phyloP scores from a whole-genome alignment of 2,797 vertebrate species.

The Saxicola maurus region DNA sequence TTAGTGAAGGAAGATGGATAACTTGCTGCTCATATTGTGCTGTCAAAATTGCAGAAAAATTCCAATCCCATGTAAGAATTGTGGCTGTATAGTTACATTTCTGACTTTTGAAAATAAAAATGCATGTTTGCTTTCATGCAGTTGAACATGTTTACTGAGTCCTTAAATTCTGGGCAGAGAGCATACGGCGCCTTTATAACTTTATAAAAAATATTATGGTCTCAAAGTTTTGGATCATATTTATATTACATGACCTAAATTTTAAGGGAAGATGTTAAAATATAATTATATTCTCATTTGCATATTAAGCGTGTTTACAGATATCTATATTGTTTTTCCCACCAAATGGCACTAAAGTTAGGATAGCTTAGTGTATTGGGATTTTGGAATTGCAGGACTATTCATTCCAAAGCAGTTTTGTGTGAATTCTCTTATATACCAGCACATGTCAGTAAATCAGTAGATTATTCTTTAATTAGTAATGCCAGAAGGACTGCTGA shows the following conservation, averaged over 20 bases:
- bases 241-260: not conserved
- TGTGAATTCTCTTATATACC: conserved; percentile 1
- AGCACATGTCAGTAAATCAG: conserved; percentile 6
- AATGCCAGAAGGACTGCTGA: conserved; percentile 1
- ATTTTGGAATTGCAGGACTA: conserved; percentile 43
- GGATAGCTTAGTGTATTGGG: conserved; percentile 20
- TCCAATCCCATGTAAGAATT: not conserved
- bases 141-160: not conserved
- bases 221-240: not conserved
- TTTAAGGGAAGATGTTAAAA: conserved; percentile 15
- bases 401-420: conserved; percentile 49
- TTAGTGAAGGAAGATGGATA: not conserved
- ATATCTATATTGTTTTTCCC: conserved; percentile 28
- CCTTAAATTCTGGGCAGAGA: not conserved
- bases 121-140: not conserved
- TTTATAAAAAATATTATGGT: not conserved
- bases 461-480: conserved; percentile 28
- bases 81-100: not conserved
- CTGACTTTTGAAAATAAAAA: not conserved
- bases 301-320: conserved; percentile 5
- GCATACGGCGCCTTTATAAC: not conserved
- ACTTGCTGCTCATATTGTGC: not conserved
- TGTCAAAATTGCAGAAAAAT: not conserved
- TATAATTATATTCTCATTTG: not conserved
- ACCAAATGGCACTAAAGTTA: conserved; percentile 56